Base-by-base conservation (phyloP, 2,797 vertebrate genomes). In the Acestrorhynchus altus region DNA sequence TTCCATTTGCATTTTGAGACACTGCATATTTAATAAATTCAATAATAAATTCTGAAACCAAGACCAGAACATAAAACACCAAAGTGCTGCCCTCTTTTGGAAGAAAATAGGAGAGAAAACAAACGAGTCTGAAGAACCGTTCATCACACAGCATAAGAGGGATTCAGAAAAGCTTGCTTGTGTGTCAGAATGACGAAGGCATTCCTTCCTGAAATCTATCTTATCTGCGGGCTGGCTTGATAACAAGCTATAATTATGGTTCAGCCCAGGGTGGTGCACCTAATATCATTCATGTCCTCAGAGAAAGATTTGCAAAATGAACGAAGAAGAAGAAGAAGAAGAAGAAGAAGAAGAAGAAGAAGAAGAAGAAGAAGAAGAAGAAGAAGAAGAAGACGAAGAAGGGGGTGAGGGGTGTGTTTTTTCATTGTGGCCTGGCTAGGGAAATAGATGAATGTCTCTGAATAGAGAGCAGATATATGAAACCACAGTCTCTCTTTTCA, bases 121-220 rank as follows among this genome's bases (percentile, higher is more conserved):
- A 24, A 35, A 67, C 49, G 28, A 42, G 31, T 1, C 20, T 63
- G 40, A 79, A 74, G 69, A 63, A 72, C 13, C 20, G 60, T 56
- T 65, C 59, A 82, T 59, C 64, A 81, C n/a, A 26, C 11, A 22
- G 11, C 46, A 56, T 35, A 20, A 42, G 42, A 46, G 22, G 11
- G 51, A 64, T 69, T 81, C 67, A 40, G 64, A 79, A 57, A 76
- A 35, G 24, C 16, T 71, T 42, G 20, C 39, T 39, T 76, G 65
- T 56, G 54, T 82, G 67, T 80, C 61, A 84, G 75, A 88, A 87
- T 77, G 81, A 89, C 88, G 84, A 89, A 87, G 89, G 86, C 89
- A 88, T 92, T 90, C 88, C 88, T 86, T 81, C 71, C 66, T 85
- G 86, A 90, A 90, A 91, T 91, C 88, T 87, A 88, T 88, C 90